Conservation (phyloP, 2,113 vertebrate species). For the Nothobranchius kuhntae region DNA sequence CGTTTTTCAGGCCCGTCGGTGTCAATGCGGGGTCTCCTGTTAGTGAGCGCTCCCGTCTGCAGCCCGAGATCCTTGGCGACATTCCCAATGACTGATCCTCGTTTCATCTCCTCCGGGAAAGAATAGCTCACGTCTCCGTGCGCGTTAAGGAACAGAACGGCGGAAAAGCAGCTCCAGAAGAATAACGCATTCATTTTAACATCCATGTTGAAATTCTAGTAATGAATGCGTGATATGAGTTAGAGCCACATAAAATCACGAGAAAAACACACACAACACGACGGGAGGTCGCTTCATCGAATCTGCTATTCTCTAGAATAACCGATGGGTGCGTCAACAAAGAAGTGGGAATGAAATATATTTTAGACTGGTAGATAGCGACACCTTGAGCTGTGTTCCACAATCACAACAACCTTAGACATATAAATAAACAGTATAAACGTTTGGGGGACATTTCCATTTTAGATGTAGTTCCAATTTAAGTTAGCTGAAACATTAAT, state of each 20-base stretch:
- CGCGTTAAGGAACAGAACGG: background rate
- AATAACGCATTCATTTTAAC: background rate
- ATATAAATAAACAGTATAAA: background rate
- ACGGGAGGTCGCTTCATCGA: too few species aligned
- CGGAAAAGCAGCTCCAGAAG: too few species aligned
- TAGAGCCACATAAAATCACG: too few species aligned
- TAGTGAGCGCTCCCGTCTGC: conserved; percentile 49
- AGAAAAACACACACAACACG: too few species aligned
- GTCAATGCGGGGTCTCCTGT: conserved; percentile 63
- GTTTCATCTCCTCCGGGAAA: conserved; percentile 78
- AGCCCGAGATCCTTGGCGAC: conserved; percentile 79
- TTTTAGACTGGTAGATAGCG: too few species aligned
- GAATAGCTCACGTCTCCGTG: conserved; percentile 76
- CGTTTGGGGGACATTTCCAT: too few species aligned
- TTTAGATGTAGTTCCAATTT: too few species aligned
- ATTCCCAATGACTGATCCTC: conserved; percentile 76
- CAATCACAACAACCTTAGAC: conserved; percentile 39
- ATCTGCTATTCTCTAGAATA: too few species aligned
- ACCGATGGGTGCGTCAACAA: too few species aligned
- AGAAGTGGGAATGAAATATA: too few species aligned
- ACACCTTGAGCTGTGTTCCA: conserved; percentile 7
- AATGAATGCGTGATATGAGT: background rate
- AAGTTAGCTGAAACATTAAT: too few species aligned
- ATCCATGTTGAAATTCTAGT: background rate
- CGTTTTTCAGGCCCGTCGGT: conserved; percentile 54